Base-by-base conservation (phyloP, 2,888 invertebrate genomes). In the Rugalucina vietnamica region DNA sequence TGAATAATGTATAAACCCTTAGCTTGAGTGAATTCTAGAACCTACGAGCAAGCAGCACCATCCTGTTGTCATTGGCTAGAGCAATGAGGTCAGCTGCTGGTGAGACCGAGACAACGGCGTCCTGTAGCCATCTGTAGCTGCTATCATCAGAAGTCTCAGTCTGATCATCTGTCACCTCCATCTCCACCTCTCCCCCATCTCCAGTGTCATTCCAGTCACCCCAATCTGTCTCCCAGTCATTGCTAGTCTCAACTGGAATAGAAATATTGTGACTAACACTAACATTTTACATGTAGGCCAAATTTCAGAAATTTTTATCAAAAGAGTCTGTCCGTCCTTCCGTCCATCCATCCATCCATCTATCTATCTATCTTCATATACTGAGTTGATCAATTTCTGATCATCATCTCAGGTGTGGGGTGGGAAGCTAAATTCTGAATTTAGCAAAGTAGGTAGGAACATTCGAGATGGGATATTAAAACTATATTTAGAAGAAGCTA, bases 61-160 rank as follows among this genome's bases (percentile, higher is more conserved):
- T 94, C 91, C 96, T 96, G 84, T 96, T 96, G 76, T 96, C 96
- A 92, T 96, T 96, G 0, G 96, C 97, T 84, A 97, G 93, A 0
- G 96, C 97, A 87, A 97, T 95, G 36, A 97, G 93, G 93, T 97
- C 97, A 65, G 96, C 97, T 60, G 96, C 96, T 1, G 97, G 97
- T 29, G 93, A 94, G n/a, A 97, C 94, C 0, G 97, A 96, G 86
- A 97, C 94, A 81, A 96, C 95, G 88, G 97, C 96, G 24, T 96
- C 96, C 92, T 97, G 97, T 21, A 97, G 94, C 96, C 97, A 97
- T 88, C 96, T 96, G 32, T 91, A 81, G 29, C 81, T 39, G 94
- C 80, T 84, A 72, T 89, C 87, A 24, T 86, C 87, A 39, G 76
- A 76, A 36, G 87, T 84, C 21, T 78, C 86, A 70, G 76, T 87